These are phyloP conservation scores for Cassiopea andromeda DNA, from an alignment of 30 jellyfish, hydroid and myxozoan species.

Conservation along the genomic window DNA sequence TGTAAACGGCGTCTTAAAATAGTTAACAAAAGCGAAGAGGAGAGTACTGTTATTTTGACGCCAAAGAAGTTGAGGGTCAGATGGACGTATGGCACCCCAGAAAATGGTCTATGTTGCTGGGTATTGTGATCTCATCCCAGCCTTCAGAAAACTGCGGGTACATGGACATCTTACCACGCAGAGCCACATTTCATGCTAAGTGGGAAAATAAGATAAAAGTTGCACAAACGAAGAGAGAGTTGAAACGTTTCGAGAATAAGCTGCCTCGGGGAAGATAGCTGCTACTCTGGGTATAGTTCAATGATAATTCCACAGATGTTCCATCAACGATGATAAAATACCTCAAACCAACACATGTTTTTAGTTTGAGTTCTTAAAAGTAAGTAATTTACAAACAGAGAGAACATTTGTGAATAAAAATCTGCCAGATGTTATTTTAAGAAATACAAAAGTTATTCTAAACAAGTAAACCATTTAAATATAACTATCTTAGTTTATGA, in stretches of 20 bases:
- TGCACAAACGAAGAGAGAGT: not conserved
- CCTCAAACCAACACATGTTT: not conserved
- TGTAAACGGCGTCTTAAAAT: too few relatives aligned
- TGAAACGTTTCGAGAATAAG: not conserved
- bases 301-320: not conserved
- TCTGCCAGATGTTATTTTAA: too few relatives aligned
- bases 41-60: too few relatives aligned
- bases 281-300: not conserved
- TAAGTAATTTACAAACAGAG: not conserved
- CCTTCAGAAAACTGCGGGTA: not conserved
- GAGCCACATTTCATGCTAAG: not conserved
- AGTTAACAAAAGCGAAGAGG: too few relatives aligned
- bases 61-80: too few relatives aligned
- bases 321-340: not conserved
- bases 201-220: not conserved
- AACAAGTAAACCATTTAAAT: too few relatives aligned
- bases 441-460: too few relatives aligned
- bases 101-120: too few relatives aligned
- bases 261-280: not conserved
- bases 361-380: not conserved
- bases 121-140: not conserved
- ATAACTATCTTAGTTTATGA: too few relatives aligned
- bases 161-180: not conserved
- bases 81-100: too few relatives aligned
- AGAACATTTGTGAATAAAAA: not conserved